These are phyloP conservation scores for Neodiprion virginianus DNA, from an alignment of 1,140 invertebrate genomes.

Conservation along the genomic window DNA sequence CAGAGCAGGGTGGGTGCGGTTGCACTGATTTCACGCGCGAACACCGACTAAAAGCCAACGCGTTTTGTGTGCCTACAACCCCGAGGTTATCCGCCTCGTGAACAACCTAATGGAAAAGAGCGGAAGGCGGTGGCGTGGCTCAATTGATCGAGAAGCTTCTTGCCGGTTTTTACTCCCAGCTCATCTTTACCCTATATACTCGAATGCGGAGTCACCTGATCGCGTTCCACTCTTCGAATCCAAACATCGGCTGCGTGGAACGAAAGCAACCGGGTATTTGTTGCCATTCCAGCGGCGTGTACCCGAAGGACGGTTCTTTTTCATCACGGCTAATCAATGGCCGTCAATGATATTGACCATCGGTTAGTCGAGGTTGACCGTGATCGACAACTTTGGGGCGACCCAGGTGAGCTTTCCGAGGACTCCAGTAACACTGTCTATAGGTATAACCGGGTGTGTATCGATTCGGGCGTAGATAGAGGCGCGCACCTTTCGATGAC, in stretches of 20 bases:
- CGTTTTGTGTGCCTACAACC: background rate
- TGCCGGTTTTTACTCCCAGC: slow-evolving; percentile 19
- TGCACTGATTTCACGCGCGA: slow-evolving; percentile 4
- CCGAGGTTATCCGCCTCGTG: slow-evolving; percentile 3
- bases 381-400: no score
- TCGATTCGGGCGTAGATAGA: background rate
- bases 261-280: no score
- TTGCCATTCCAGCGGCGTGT: no score
- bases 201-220: background rate
- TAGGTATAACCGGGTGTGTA: background rate
- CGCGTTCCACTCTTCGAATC: no score
- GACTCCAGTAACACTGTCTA: no score
- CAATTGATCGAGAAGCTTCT: slow-evolving; percentile 10
- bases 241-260: no score
- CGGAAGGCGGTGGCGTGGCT: background rate
- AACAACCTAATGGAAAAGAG: background rate
- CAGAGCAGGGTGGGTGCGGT: slow-evolving; percentile 11
- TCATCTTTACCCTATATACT: slow-evolving; percentile 16
- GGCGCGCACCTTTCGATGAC: slow-evolving; percentile 55
- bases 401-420: no score
- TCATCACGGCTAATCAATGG: no score
- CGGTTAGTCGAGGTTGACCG: no score
- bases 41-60: background rate
- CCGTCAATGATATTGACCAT: no score
- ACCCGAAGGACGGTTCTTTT: no score